phyloP scores from a whole-genome alignment of 2,113 vertebrate genomes.

The Pluvialis apricaria region DNA sequence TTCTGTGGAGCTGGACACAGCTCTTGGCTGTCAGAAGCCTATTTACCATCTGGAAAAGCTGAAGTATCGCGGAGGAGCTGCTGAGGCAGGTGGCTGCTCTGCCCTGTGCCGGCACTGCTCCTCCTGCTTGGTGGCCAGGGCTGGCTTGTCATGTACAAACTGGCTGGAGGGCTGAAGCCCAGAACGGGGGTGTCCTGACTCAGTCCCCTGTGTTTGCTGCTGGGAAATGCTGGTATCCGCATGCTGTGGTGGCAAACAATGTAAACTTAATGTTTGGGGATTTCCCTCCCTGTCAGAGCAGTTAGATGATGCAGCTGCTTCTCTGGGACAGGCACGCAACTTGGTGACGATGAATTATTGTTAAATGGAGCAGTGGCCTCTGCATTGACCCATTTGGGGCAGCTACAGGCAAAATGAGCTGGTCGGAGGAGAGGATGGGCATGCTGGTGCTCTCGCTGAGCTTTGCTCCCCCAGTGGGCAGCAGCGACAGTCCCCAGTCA shows the following conservation, averaged over 20 bases:
- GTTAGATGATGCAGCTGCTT: background rate
- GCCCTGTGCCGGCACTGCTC: background rate
- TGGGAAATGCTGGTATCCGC: background rate
- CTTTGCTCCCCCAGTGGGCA: background rate
- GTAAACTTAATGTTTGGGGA: background rate
- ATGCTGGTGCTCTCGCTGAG: rapidly evolving
- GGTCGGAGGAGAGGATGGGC: background rate
- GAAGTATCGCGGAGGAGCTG: background rate
- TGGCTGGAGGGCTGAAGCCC: background rate
- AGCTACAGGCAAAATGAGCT: background rate
- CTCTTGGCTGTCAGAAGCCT: background rate
- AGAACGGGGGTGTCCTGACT: background rate
- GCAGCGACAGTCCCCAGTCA: background rate
- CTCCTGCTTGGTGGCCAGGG: rapidly evolving
- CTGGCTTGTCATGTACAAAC: background rate
- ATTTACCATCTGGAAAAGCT: background rate
- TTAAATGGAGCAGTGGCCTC: background rate
- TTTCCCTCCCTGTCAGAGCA: background rate
- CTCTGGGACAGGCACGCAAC: background rate
- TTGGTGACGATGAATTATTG: background rate
- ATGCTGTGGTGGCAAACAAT: too few species aligned
- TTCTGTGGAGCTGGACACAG: background rate
- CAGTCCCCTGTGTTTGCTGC: background rate
- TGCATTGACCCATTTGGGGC: background rate
- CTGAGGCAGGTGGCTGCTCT: background rate